Evolutionary conservation across 2,113 vertebrate species (phyloP), one percentile per base, ranked within the genome.

Genomic region (Bufo gargarizans): DNA sequence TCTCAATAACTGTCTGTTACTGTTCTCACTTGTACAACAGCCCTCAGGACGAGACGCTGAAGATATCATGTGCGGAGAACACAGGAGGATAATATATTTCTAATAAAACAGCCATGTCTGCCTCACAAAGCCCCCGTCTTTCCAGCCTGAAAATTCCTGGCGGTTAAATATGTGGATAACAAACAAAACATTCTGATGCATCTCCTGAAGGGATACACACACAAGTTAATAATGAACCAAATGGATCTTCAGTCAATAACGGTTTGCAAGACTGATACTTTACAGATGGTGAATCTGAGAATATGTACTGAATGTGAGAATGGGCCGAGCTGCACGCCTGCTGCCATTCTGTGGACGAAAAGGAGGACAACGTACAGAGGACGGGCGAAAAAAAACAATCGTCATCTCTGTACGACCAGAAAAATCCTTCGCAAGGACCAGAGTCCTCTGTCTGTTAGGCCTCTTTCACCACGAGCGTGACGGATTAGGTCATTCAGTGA

Each of bases 61-160:
- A 92, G 92, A 94, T 93, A 94, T 92, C 93, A 90, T 90, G 93
- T 93, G 92, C 20, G 83, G 43, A 93, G 95, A 93, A 94, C 93
- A 94, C 90, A 92, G 67, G 92, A 94, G 93, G 93, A 92, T 93
- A 90, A 94, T 91, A 85, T 92, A 93, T 94, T 91, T 90, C 90
- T 94, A 95, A 94, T 94, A 94, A 95, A 95, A 94, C 87, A 91
- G 91, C 91, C 89, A 94, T 93, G 91, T 93, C 63, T 61, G 86
- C 63, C 53, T 82, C 61, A 82, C 86, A 84, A 77, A 88, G 63
- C 76, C 87, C 71, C 45, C 16, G 33, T 76, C 50, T 82, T 49
- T 87, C 92, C 92, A 85, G 85, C 79, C 56, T 90, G 69, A 78
- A 93, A 84, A 92, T 91, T 93, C 91, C 90, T 91, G 84, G 7